Percentiles rank a stretch among this genome's conserved stretches.
Evolutionary conservation across 2,113 vertebrate species (phyloP).

Genomic region (Heliornis fulica): DNA sequence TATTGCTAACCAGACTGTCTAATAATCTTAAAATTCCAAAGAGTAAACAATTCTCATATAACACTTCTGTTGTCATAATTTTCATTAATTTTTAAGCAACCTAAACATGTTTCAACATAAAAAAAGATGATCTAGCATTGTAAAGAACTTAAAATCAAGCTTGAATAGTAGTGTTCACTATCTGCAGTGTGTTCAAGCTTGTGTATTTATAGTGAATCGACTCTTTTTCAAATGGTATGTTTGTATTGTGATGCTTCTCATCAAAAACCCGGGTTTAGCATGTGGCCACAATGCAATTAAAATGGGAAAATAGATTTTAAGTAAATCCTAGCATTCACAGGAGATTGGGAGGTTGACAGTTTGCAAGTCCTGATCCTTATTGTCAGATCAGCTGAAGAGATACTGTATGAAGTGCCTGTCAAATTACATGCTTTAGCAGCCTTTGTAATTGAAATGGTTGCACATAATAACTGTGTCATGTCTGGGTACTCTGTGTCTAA

Average conservation of each 20-base stretch:
- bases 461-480: slow-evolving; percentile 27
- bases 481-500: slow-evolving; percentile 19
- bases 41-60: slow-evolving; percentile 45
- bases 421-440: slow-evolving; percentile 45
- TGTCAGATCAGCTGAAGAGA: slow-evolving; percentile 15
- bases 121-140: neutral
- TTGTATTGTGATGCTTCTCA: neutral
- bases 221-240: neutral
- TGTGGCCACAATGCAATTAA: neutral
- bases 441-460: slow-evolving; percentile 52
- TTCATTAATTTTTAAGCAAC: neutral
- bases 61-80: slow-evolving; percentile 27
- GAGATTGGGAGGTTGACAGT: neutral
- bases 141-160: neutral
- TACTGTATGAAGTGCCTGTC: neutral
- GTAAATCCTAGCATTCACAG: neutral
- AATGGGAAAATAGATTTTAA: slow-evolving; percentile 10
- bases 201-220: too few relatives aligned
- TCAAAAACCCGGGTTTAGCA: neutral
- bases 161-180: neutral
- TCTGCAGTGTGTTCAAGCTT: too few relatives aligned
- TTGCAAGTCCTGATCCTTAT: neutral
- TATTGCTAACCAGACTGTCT: neutral
- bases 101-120: neutral
- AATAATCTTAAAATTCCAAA: slow-evolving; percentile 36